Conservation (phyloP, 92 coral and sea anemone genomes). For the Epizoanthus illoricatus region DNA sequence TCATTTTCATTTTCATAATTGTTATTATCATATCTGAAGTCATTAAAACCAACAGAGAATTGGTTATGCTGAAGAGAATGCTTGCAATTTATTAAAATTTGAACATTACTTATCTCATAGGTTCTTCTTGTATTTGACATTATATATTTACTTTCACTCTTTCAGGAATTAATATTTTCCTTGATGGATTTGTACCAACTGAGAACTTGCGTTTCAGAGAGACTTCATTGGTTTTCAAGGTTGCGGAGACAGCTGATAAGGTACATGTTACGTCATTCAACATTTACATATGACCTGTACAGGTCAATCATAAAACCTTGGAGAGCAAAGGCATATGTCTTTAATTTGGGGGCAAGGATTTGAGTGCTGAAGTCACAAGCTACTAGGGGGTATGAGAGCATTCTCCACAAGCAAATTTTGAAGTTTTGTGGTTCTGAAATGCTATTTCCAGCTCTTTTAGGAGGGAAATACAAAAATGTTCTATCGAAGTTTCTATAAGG, state of each 20-base stretch:
- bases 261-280: constrained; percentile 33
- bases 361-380: too few species aligned
- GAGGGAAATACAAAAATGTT: too few species aligned
- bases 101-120: not conserved
- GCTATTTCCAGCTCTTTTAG: too few species aligned
- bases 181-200: constrained; percentile 99
- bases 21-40: too few species aligned
- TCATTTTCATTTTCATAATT: not conserved
- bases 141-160: not conserved
- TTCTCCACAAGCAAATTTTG: too few species aligned
- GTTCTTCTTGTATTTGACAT: not conserved
- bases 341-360: too few species aligned
- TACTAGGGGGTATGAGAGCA: too few species aligned
- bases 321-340: too few species aligned
- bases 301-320: too few species aligned
- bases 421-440: too few species aligned
- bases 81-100: not conserved
- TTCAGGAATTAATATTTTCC: constrained; percentile 94
- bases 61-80: too few species aligned
- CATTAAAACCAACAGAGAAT: not conserved
- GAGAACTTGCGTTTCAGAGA: constrained; percentile 95
- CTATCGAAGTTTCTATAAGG: too few species aligned
- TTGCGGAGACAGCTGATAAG: constrained; percentile 99
- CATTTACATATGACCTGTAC: not conserved
- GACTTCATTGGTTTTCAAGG: constrained; percentile 90